Evolutionary conservation across 1,140 invertebrate genomes (phyloP).

Genomic region (Littorina saxatilis): DNA sequence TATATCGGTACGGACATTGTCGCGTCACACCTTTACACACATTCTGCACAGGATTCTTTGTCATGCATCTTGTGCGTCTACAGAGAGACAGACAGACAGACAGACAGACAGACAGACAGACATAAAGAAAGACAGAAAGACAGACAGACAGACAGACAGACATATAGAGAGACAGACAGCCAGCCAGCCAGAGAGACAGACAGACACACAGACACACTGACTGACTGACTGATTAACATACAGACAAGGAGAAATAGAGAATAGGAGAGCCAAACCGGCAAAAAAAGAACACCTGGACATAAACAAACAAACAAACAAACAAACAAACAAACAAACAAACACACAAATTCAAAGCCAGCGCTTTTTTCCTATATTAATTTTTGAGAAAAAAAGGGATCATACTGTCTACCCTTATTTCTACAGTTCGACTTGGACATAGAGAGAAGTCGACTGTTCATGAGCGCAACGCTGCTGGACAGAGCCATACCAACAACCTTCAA

Average conservation of each 20-base stretch:
- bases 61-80: background rate
- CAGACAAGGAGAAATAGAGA: background rate
- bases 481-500: background rate
- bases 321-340: no score
- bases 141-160: no score
- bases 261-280: background rate
- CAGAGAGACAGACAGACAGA: background rate
- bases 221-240: no score
- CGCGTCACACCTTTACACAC: background rate
- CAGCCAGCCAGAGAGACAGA: no score
- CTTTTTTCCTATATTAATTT: background rate
- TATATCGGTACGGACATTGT: background rate
- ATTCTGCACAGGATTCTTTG: background rate
- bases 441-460: constrained; percentile 17
- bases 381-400: background rate
- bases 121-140: no score
- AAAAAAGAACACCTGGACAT: background rate
- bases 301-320: background rate
- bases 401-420: background rate
- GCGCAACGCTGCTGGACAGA: constrained; percentile 20
- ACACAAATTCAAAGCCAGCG: no score
- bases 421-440: constrained; percentile 7
- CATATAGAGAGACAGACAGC: no score
- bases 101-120: no score
- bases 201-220: no score